phyloP scores from a whole-genome alignment of 2,113 vertebrate genomes.

The human (Homo sapiens) region GRCh38 chr1:207493001-207493500 shows the following conservation, averaged over 20 bases:
- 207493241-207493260: background rate
- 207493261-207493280: background rate
- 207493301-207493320: background rate
- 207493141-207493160: background rate
- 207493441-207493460: background rate
- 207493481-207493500: background rate
- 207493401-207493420: background rate
- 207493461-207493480: background rate
- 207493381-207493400: background rate
- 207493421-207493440: background rate
- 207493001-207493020: background rate
- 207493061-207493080: background rate
- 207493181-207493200: background rate
- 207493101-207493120: background rate
- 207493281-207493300: background rate
- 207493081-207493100: background rate
- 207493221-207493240: background rate
- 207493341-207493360: background rate
- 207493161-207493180: background rate
- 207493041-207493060: background rate
- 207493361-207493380: background rate
- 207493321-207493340: background rate
- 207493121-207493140: background rate
- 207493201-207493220: background rate
- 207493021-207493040: background rate